Evolutionary conservation across 2,888 invertebrate genomes (phyloP).

Genomic region (Synanthedon vespiformis): DNA sequence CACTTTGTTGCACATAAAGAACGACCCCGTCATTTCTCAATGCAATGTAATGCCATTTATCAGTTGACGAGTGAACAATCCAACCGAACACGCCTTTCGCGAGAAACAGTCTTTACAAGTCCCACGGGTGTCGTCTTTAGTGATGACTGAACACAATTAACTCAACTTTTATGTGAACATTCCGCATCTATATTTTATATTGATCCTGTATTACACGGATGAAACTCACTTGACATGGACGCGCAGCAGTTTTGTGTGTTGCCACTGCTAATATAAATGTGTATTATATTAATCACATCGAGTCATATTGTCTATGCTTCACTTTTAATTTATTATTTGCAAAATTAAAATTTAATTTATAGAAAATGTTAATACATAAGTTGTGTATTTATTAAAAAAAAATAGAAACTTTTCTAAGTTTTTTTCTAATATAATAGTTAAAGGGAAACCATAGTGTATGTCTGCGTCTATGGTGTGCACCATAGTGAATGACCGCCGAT

Average conservation of each 20-base stretch:
- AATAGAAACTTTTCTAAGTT: too few relatives aligned
- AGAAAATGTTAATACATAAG: too few relatives aligned
- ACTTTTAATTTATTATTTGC: too few relatives aligned
- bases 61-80: conserved; percentile 8
- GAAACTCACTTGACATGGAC: conserved; percentile 63
- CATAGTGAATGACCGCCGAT: too few relatives aligned
- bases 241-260: conserved; percentile 53
- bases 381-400: too few relatives aligned
- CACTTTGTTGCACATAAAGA: conserved; percentile 53
- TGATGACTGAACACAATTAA: conserved; percentile 22
- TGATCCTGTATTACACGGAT: conserved; percentile 55
- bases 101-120: conserved; percentile 1
- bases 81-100: conserved; percentile 1
- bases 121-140: conserved; percentile 11
- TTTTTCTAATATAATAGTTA: too few relatives aligned
- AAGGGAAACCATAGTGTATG: too few relatives aligned
- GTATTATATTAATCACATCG: too few relatives aligned
- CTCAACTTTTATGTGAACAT: conserved; percentile 36
- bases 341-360: too few relatives aligned
- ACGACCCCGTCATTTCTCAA: conserved; percentile 53
- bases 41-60: conserved; percentile 30
- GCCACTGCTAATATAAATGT: conserved; percentile 13
- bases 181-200: conserved; percentile 58
- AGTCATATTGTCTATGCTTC: too few relatives aligned
- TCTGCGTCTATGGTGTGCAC: too few relatives aligned